Conservation (phyloP, 2,113 vertebrate species). For the Otus sunia region DNA sequence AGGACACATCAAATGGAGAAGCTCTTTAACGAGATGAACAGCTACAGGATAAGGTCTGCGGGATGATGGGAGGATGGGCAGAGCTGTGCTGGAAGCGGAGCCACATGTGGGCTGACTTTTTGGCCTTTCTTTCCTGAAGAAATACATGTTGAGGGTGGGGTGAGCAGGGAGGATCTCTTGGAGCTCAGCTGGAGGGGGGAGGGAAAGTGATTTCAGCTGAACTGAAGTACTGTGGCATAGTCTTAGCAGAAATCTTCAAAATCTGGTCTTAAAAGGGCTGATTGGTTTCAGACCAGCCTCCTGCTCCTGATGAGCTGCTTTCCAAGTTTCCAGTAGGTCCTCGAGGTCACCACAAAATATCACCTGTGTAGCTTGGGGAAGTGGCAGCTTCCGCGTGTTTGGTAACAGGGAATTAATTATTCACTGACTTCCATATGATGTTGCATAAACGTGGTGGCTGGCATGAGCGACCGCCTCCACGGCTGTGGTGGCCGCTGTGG, state of each 20-base stretch:
- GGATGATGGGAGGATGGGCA: neutral
- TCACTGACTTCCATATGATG: neutral
- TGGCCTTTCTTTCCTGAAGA: neutral
- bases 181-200: neutral
- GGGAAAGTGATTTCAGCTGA: neutral
- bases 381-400: fast-evolving
- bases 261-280: neutral
- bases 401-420: neutral
- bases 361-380: fast-evolving
- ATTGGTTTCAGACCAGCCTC: neutral
- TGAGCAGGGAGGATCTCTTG: neutral
- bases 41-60: too few species aligned
- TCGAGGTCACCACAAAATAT: neutral
- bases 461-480: fast-evolving
- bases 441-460: fast-evolving
- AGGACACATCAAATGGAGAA: neutral
- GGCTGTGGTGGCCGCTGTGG: fast-evolving
- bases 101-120: fast-evolving
- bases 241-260: neutral
- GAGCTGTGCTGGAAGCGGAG: neutral
- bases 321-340: neutral
- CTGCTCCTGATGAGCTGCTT: neutral
- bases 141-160: neutral
- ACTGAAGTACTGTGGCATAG: neutral
- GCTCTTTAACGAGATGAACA: neutral